Evolutionary conservation across 2,797 vertebrate genomes (phyloP), one percentile per base, ranked within the genome.

Genomic region (Cynopterus sphinx): DNA sequence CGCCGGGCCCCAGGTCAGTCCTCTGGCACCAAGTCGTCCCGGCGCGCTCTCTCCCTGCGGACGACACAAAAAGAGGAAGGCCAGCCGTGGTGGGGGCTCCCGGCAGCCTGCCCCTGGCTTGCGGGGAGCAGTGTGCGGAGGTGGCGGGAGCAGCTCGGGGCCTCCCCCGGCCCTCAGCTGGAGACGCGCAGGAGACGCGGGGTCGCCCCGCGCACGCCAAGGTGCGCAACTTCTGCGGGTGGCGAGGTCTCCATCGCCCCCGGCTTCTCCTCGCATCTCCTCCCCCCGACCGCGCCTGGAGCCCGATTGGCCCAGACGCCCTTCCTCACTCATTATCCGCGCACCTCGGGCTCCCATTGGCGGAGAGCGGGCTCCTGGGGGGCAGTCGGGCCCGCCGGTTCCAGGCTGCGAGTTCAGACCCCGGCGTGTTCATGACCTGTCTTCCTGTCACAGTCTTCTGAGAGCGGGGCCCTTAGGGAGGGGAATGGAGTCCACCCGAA

Each of bases 201-300:
- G 84, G 91, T 87, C 88, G 74, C 46, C 87, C 88, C 91, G 78
- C 65, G 46, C 90, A 53, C 75, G 92, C 96, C 83, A 93, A 98
- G 97, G 97, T 97, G 97, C 95, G 98, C 97, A 97, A 97, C 92
- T 97, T 97, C 70, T 91, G 97, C 17, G 17, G 89, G 12, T 51
- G 95, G 49, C 70, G 87, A 55, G 5, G 65, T 70, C 96, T 96
- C 94, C 95, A 92, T 94, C 79, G 73, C 84, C 97, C 57, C 68
- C 9, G 82, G 87, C 83, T 96, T 85, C 87, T 65, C 94, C 95
- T 95, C 74, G 28, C 82, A 12, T 67, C 90, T 51, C 96, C 97
- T 74, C 96, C 97, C 94, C 79, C 51, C 26, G 90, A 91, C 95
- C 70, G 81, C 74, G 59, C 90, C 85, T 19, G 94, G 59, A 70